Percentiles rank a stretch among this genome's conserved stretches.
Evolutionary conservation across 2,888 invertebrate genomes (phyloP).

Genomic region (Periphyllus acericola): DNA sequence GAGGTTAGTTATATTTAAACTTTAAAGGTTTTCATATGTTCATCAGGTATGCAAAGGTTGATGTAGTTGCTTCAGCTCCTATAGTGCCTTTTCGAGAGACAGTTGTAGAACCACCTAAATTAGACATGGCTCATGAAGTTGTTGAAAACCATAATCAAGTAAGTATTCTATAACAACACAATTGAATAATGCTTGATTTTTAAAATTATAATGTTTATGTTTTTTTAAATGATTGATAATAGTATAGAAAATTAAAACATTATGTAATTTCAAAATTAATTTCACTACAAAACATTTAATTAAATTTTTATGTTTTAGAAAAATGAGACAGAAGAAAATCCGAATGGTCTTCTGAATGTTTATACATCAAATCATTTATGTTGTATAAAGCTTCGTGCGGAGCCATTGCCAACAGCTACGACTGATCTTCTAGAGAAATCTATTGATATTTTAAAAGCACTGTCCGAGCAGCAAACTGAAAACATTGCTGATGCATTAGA

Average conservation of each 20-base stretch:
- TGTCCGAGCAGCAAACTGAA: slow-evolving; percentile 47
- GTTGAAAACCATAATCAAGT: slow-evolving; percentile 53
- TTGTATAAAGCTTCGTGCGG: slow-evolving; percentile 78
- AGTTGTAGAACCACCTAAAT: slow-evolving; percentile 80
- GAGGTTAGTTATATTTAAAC: no score
- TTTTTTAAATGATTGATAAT: not conserved
- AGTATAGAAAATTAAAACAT: not conserved
- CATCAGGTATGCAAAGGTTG: slow-evolving; percentile 82
- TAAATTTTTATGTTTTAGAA: slow-evolving; percentile 9
- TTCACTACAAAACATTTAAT: not conserved
- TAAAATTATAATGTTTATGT: not conserved
- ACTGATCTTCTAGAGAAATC: slow-evolving; percentile 79
- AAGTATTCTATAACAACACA: not conserved
- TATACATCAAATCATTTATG: slow-evolving; percentile 79
- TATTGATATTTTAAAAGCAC: slow-evolving; percentile 75
- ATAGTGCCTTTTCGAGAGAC: slow-evolving; percentile 98
- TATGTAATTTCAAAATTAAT: not conserved
- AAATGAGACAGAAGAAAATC: slow-evolving; percentile 52
- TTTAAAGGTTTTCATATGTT: slow-evolving; percentile 78
- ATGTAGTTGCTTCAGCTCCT: slow-evolving; percentile 91
- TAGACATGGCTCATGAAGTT: slow-evolving; percentile 87
- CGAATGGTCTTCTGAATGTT: slow-evolving; percentile 68
- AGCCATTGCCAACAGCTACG: slow-evolving; percentile 79
- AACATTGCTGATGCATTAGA: slow-evolving; percentile 31
- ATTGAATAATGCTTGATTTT: not conserved